These are phyloP conservation scores for Myotis vivesi DNA, from an alignment of 2,797 vertebrate species.

Conservation along the genomic window DNA sequence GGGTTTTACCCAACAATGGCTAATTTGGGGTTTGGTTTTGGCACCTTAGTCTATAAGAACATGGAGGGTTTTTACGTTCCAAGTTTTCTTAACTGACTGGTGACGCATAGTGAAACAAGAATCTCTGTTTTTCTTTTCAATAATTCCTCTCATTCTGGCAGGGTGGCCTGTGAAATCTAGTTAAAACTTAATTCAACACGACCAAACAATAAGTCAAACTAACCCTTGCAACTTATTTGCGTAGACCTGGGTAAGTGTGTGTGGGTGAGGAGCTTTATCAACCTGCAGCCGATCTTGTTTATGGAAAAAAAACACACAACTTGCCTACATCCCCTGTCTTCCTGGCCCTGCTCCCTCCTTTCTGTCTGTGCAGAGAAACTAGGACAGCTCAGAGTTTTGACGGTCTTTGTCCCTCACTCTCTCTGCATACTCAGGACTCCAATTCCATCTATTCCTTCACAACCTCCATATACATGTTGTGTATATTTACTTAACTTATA, in stretches of 20 bases:
- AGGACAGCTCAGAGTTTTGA: neutral
- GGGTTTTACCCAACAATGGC: constrained; percentile 61
- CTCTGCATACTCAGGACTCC: neutral
- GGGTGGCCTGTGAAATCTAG: neutral
- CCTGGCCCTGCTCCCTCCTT: neutral
- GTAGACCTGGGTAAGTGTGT: neutral
- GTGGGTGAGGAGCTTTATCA: neutral
- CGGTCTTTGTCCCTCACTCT: neutral
- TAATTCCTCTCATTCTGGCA: neutral
- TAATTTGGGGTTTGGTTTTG: constrained; percentile 71
- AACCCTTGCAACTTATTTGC: neutral
- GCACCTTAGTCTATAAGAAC: neutral
- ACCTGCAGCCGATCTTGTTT: neutral
- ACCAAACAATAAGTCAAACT: neutral
- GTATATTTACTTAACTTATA: neutral
- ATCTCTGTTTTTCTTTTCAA: constrained; percentile 65
- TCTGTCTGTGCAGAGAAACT: neutral
- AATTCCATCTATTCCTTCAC: neutral
- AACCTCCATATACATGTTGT: neutral
- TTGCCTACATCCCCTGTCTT: neutral
- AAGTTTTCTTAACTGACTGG: constrained; percentile 71
- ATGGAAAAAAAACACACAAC: neutral
- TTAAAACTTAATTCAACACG: constrained; percentile 12
- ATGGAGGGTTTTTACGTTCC: constrained; percentile 57
- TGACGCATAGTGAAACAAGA: constrained; percentile 63